Conservation (phyloP, 2,888 invertebrate species). For the Drosophila paramelanica region DNA sequence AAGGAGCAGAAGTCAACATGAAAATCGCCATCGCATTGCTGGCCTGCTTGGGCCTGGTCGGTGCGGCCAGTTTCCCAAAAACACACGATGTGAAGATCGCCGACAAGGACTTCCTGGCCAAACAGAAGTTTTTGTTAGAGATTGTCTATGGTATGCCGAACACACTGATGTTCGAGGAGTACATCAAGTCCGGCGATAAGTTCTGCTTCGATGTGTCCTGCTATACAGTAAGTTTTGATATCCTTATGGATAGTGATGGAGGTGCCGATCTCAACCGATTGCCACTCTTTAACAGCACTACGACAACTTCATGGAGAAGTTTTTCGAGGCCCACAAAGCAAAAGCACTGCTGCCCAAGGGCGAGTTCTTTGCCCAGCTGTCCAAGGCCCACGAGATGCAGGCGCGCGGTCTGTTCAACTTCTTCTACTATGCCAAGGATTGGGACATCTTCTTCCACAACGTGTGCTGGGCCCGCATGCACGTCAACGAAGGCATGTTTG, state of each 20-base stretch:
- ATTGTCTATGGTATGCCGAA: slow-evolving; percentile 62
- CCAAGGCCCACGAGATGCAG: slow-evolving; percentile 86
- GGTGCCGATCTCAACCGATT: no score
- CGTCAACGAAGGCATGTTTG: slow-evolving; percentile 89
- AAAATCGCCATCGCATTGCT: slow-evolving; percentile 77
- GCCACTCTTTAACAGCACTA: slow-evolving; percentile 44
- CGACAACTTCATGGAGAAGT: slow-evolving; percentile 69
- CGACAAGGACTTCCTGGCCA: slow-evolving; percentile 69
- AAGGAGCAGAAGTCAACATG: slow-evolving; percentile 60
- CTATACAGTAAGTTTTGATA: slow-evolving; percentile 52
- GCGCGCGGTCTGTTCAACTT: slow-evolving; percentile 87
- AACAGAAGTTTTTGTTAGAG: slow-evolving; percentile 78
- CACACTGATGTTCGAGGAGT: slow-evolving; percentile 75
- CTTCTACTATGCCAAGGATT: slow-evolving; percentile 90
- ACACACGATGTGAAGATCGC: slow-evolving; percentile 66
- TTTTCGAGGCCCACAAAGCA: slow-evolving; percentile 66
- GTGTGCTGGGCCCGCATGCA: slow-evolving; percentile 89
- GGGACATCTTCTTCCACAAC: slow-evolving; percentile 89
- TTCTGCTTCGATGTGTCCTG: slow-evolving; percentile 83
- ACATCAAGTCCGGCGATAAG: slow-evolving; percentile 84
- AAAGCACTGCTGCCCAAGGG: slow-evolving; percentile 86
- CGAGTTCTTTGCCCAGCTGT: slow-evolving; percentile 86
- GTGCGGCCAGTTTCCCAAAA: slow-evolving; percentile 58
- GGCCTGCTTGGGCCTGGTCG: slow-evolving; percentile 76
- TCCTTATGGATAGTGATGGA: no score